Base-by-base conservation (phyloP, 2,113 vertebrate genomes). In the Dolichotis patagonum region DNA sequence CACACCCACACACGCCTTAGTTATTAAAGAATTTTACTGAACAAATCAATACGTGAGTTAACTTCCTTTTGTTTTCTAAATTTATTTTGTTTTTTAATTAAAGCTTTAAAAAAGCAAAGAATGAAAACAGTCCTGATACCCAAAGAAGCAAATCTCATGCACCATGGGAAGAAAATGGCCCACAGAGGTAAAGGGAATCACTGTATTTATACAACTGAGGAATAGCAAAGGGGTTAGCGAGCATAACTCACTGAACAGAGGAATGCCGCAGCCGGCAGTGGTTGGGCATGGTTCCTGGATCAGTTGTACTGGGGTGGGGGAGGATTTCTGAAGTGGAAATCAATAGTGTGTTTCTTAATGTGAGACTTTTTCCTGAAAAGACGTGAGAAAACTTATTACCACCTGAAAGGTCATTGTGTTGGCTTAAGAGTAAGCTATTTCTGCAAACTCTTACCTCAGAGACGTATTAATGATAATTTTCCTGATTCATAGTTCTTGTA, bases 141-240 rank as follows among this genome's bases (percentile, higher is more conserved):
- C 99, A 98, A 97, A 98, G 98, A 96, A 98, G 97, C 96, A 99
- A 98, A 97, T 97, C 98, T 97, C 98, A 97, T 3, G 98, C 98
- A 96, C 99, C 99, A 0, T 99, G 99, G 99, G 99, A 99, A 92
- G 99, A 99, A 98, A 99, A 98, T 7, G 97, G 98, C 46, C 98
- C 98, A 14, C 98, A 98, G 87, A 99, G 99, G 99, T 99, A 99
- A 98, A 95, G 28, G 49, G 0, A 65, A 46, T 85, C 80, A 30
- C 94, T 69, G 43, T 96, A 17, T 85, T 20, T 60, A 49, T 41
- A 9, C 80, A 82, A 4, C 56, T 82, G 43, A 65, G 14, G 5
- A 58, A 65, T 26, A 54, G 41, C 16, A 32, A 54, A 49, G 56
- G 46, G 52, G 12, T 19, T 38, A 52, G 84, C 46, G 38, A 2